These are phyloP conservation scores for Brachyopa scutellaris DNA, from an alignment of 2,888 invertebrate genomes.

Conservation along the genomic window DNA sequence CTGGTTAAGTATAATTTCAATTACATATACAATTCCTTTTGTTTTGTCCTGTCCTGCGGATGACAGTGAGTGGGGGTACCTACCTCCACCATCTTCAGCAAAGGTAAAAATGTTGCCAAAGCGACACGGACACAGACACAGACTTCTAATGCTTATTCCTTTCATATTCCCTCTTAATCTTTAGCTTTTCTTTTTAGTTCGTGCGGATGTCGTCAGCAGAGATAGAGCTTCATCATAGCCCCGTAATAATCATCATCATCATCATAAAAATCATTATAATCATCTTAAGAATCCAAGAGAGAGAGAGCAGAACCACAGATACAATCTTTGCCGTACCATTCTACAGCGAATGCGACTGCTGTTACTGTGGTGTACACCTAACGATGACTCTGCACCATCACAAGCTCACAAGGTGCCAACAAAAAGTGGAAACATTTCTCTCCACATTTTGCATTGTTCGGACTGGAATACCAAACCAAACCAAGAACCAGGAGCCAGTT, in stretches of 20 bases:
- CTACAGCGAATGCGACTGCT: neutral
- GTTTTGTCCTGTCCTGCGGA: neutral
- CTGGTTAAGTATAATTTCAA: constrained; percentile 27
- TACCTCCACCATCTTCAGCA: neutral
- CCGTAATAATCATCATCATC: no score
- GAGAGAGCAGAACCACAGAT: constrained; percentile 9
- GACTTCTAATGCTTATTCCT: constrained; percentile 15
- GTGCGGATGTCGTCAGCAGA: constrained; percentile 22
- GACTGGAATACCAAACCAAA: neutral
- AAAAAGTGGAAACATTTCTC: constrained; percentile 28
- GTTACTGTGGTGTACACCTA: constrained; percentile 21
- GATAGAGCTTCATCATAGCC: constrained; percentile 28
- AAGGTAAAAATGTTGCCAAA: constrained; percentile 19
- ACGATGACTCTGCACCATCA: constrained; percentile 21
- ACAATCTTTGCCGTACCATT: constrained; percentile 27
- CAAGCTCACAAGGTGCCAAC: constrained; percentile 44
- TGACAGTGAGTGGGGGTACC: neutral
- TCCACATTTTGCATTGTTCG: constrained; percentile 25
- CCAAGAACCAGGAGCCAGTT: constrained; percentile 25
- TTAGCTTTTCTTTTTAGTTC: constrained; percentile 11
- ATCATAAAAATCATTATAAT: constrained; percentile 60
- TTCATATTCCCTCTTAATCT: constrained; percentile 5
- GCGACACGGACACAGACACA: neutral
- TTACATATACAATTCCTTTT: constrained; percentile 24
- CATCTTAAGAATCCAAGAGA: constrained; percentile 30